phyloP scores from a whole-genome alignment of 2,797 vertebrate genomes.

The Amphiprion clarkii region DNA sequence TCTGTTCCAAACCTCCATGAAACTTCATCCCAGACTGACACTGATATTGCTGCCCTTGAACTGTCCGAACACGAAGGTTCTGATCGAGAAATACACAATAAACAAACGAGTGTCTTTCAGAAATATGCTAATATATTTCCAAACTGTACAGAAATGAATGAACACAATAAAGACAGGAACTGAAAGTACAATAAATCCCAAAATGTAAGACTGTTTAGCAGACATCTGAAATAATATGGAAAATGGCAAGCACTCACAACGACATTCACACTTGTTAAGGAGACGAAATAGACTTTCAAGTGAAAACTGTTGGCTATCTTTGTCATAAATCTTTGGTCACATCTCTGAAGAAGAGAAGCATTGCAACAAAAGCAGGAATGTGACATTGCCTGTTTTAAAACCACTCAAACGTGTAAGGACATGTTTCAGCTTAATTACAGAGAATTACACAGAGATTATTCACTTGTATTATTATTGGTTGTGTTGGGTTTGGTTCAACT shows the following conservation, averaged over 20 bases:
- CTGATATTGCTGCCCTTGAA: slow-evolving; percentile 91
- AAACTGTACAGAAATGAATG: no score
- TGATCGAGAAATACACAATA: slow-evolving; percentile 64
- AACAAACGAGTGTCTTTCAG: neutral
- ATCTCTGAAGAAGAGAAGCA: neutral
- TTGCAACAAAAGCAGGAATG: slow-evolving; percentile 26
- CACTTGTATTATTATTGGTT: neutral
- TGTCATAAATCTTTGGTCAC: neutral
- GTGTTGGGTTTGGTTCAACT: neutral
- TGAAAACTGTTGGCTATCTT: no score
- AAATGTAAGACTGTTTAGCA: no score
- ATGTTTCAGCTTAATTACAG: neutral
- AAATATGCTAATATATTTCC: no score
- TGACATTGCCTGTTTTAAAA: slow-evolving; percentile 18
- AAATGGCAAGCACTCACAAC: no score
- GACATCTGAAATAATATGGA: no score
- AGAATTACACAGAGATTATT: neutral
- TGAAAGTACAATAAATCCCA: no score
- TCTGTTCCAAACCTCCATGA: slow-evolving; percentile 91
- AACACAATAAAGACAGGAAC: no score
- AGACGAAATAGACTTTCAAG: no score
- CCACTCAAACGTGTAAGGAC: neutral
- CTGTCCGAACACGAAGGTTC: slow-evolving; percentile 93
- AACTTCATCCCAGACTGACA: slow-evolving; percentile 93
- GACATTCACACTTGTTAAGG: no score